A percentile compares a stretch with the other conserved stretches of the same genome.
These are phyloP conservation scores for Chaenogobius annularis DNA, from an alignment of 2,113 vertebrate species.

Conservation along the genomic window DNA sequence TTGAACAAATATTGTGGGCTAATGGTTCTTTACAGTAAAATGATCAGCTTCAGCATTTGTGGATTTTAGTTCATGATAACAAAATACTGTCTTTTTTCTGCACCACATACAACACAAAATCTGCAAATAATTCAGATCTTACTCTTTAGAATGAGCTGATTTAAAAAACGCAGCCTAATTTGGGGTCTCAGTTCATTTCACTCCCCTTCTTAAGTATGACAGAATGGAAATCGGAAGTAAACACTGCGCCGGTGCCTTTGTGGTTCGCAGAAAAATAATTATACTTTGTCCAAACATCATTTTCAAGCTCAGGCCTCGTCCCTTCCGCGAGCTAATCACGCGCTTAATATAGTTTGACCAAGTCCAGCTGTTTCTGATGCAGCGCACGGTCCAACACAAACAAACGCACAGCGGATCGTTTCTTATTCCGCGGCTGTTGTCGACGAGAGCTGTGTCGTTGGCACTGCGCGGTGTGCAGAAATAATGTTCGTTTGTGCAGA, in stretches of 20 bases:
- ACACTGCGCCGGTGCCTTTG: not conserved
- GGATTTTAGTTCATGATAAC: not conserved
- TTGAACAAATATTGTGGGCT: too few relatives aligned
- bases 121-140: too few relatives aligned
- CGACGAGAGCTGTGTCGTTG: not conserved
- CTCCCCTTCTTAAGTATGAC: slow-evolving; percentile 6
- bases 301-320: not conserved
- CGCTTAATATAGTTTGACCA: not conserved
- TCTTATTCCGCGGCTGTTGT: not conserved
- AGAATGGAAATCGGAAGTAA: not conserved
- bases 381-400: not conserved
- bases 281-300: slow-evolving; percentile 2
- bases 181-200: not conserved
- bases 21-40: too few relatives aligned
- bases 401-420: not conserved
- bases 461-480: too few relatives aligned
- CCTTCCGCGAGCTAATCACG: not conserved
- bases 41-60: not conserved
- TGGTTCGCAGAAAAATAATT: not conserved
- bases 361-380: not conserved
- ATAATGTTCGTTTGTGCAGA: too few relatives aligned
- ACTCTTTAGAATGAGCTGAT: not conserved
- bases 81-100: too few relatives aligned
- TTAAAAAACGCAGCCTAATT: not conserved
- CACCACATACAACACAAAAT: too few relatives aligned